A percentile compares a stretch with the other conserved stretches of the same genome.
Conservation (phyloP, 2,113 vertebrate genomes). For the Mohoua ochrocephala region DNA sequence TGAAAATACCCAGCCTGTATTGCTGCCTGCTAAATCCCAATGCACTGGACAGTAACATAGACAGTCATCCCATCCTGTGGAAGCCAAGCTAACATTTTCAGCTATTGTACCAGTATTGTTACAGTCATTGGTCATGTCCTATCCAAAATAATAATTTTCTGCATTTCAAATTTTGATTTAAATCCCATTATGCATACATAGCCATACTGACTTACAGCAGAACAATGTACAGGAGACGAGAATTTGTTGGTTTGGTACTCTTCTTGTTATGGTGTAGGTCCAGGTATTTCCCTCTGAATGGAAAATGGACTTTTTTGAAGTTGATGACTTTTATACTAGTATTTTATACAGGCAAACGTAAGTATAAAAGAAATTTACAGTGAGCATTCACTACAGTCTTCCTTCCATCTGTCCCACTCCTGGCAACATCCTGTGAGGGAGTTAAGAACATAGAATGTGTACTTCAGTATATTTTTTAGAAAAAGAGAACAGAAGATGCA, state of each 20-base stretch:
- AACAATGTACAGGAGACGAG: neutral
- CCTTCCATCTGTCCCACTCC: neutral
- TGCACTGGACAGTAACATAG: neutral
- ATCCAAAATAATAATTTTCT: neutral
- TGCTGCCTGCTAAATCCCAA: neutral
- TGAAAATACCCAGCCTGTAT: neutral
- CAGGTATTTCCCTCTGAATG: neutral
- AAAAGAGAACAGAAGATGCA: neutral
- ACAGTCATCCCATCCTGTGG: neutral
- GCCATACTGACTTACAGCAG: neutral
- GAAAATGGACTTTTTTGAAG: neutral
- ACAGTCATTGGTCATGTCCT: neutral
- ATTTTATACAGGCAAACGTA: neutral
- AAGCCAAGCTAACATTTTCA: neutral
- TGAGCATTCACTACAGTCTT: rapidly evolving
- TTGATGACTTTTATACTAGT: neutral
- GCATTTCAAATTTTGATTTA: neutral
- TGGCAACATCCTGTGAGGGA: neutral
- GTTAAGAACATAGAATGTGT: neutral
- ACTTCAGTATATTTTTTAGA: neutral
- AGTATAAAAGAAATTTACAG: neutral
- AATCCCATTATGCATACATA: neutral
- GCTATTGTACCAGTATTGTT: neutral
- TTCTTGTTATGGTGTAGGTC: neutral
- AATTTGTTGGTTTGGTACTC: neutral